Evolutionary conservation across 2,888 invertebrate genomes (phyloP).

Genomic region (Nemotelus pantherinus): DNA sequence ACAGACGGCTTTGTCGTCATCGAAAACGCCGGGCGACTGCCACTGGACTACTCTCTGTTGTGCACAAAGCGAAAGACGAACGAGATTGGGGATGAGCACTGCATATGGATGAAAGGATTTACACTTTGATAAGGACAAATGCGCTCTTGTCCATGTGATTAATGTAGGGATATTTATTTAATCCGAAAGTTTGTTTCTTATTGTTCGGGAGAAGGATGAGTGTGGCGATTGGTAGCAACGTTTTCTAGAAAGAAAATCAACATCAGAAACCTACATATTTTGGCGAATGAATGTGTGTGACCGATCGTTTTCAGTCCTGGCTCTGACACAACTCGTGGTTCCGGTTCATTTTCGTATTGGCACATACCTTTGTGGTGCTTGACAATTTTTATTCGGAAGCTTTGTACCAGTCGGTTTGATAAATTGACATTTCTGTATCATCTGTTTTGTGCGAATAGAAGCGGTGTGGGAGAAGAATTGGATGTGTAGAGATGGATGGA

Average conservation of each 20-base stretch:
- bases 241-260: neutral
- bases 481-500: neutral
- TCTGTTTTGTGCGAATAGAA: neutral
- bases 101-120: conserved; percentile 49
- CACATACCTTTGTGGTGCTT: conserved; percentile 6
- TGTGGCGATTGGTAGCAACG: neutral
- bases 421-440: conserved; percentile 1
- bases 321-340: neutral
- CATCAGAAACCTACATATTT: neutral
- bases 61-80: neutral
- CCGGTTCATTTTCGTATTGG: neutral
- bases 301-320: neutral
- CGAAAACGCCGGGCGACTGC: conserved; percentile 8
- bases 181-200: conserved; percentile 48
- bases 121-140: conserved; percentile 51
- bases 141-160: conserved; percentile 49
- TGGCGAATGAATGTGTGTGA: neutral
- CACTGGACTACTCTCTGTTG: conserved; percentile 25
- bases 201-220: conserved; percentile 12
- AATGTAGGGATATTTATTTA: conserved; percentile 50
- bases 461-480: neutral
- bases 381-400: conserved; percentile 16
- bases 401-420: conserved; percentile 14
- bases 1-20: conserved; percentile 11
- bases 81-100: conserved; percentile 3